Evolutionary conservation across 1,140 invertebrate species (phyloP).

Genomic region (Holotrichia oblita): DNA sequence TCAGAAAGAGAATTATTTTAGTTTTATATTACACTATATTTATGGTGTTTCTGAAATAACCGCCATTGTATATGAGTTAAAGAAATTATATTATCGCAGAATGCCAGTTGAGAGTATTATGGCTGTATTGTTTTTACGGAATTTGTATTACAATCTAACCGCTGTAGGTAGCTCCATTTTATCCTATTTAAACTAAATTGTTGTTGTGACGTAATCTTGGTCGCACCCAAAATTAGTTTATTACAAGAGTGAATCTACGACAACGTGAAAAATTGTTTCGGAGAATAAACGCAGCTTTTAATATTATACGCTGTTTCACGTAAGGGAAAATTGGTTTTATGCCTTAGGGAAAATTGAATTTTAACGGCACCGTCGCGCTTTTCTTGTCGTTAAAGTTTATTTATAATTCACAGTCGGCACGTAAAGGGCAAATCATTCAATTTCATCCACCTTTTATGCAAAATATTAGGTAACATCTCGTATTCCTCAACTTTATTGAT

Average conservation of each 20-base stretch:
- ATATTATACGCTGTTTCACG: not conserved
- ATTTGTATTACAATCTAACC: too few species aligned
- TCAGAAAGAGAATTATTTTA: too few species aligned
- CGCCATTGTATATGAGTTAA: too few species aligned
- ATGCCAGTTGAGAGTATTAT: too few species aligned
- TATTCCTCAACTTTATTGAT: not conserved
- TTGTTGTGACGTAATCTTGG: not conserved
- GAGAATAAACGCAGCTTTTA: slow-evolving; percentile 16
- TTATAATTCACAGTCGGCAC: slow-evolving; percentile 24
- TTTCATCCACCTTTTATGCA: slow-evolving; percentile 2
- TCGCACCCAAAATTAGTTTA: not conserved
- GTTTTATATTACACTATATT: too few species aligned
- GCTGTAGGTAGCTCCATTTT: too few species aligned
- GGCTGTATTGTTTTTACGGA: too few species aligned
- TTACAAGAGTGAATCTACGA: not conserved
- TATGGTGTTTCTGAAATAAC: too few species aligned
- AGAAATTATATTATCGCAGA: too few species aligned
- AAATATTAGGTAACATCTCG: not conserved
- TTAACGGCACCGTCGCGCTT: slow-evolving; percentile 12
- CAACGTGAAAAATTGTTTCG: slow-evolving; percentile 7
- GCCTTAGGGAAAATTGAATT: slow-evolving; percentile 25
- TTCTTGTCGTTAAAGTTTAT: not conserved
- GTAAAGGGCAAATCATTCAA: slow-evolving; percentile 30
- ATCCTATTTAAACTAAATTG: too few species aligned
- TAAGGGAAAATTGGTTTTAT: slow-evolving; percentile 23